Evolutionary conservation across 2,888 invertebrate genomes (phyloP), one percentile per base, ranked within the genome.

Genomic region (Ornithoptera alexandrae): DNA sequence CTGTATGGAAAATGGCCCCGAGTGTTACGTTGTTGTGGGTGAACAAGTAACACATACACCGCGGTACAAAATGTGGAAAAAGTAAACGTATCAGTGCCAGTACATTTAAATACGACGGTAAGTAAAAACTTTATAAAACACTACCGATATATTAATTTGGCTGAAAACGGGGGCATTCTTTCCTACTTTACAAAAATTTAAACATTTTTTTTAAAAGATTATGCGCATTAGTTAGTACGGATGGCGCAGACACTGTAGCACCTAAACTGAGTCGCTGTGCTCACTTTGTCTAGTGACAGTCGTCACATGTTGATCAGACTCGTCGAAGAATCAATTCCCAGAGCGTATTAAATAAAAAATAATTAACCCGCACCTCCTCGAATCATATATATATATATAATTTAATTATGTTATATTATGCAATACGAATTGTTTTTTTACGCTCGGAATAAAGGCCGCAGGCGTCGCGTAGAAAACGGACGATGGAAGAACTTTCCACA

Each of bases 141-240:
- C 72, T 77, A 77, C 64, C 63, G 73, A 71, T 77, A 78, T 67
- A 74, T 72, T 74, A 75, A 75, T 79, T 79, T 78, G 79, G 78
- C 79, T 75, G 72, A 71, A 73, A 69, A 72, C 73, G 77, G 77
- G 70, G 76, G 77, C 75, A 72, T 74, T 72, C 64, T 46, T 53
- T 68, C 39, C 65, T 62, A 50, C 39, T 42, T 62, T 65, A 64
- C 39, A 59, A 56, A 62, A 50, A 17, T 63, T 46, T 65, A 3
- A 60, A 62, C 30, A 67, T 63, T 66, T 63, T 59, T 53, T 53
- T 53, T 6, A n/a, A 18, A 39, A 60, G 36, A 61, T 61, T 53
- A 71, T 71, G 68, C 62, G 62, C 24, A 36, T 59, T 65, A 50
- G 56, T 59, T 65, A 50, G 56, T 68, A 70, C 50, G 65, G n/a